A percentile compares a stretch with the other conserved stretches of the same genome.
Conservation (phyloP, 2,888 invertebrate genomes). For the Polyploca ridens region DNA sequence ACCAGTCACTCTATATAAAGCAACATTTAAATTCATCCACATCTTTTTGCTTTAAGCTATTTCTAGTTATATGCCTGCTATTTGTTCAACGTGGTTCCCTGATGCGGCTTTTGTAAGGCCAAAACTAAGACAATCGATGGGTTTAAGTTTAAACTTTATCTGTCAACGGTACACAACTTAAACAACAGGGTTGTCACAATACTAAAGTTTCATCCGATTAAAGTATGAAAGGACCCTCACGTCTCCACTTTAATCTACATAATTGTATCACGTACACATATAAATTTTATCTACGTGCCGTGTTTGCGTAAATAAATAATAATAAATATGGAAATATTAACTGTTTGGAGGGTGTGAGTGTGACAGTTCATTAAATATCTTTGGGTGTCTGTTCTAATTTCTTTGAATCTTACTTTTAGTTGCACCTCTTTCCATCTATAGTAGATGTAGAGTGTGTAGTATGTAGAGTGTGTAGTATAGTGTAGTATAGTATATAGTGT, state of each 20-base stretch:
- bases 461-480: no score
- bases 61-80: no score
- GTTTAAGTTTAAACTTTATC: neutral
- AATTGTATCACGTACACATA: constrained; percentile 67
- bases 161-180: constrained; percentile 11
- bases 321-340: constrained; percentile 56
- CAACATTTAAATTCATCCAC: no score
- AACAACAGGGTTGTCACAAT: constrained; percentile 29
- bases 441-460: no score
- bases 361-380: neutral
- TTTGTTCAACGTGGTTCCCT: no score
- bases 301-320: constrained; percentile 62
- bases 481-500: no score
- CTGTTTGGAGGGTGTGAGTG: constrained; percentile 26
- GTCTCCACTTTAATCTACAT: constrained; percentile 61
- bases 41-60: no score
- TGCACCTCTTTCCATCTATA: neutral
- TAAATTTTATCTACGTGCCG: constrained; percentile 69
- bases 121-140: neutral
- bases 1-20: no score
- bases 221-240: constrained; percentile 57
- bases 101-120: neutral
- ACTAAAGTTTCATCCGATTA: constrained; percentile 53
- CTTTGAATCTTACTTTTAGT: neutral
- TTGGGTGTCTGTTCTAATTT: neutral